Percentiles rank a stretch among this genome's conserved stretches.
Conservation (phyloP, 2,888 invertebrate genomes). For the Chalcosyrphus nemorum region DNA sequence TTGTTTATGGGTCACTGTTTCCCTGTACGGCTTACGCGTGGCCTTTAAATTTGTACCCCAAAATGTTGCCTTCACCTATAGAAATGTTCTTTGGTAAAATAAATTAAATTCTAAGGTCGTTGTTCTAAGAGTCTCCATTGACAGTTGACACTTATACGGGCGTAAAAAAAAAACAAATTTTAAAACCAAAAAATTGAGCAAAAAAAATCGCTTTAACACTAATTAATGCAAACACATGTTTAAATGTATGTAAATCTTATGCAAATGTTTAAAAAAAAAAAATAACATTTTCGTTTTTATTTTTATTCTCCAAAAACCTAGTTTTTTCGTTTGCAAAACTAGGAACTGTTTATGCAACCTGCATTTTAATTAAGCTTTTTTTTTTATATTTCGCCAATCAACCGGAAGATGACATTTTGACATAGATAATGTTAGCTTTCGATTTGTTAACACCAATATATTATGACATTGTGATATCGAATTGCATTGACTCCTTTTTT, state of each 20-base stretch:
- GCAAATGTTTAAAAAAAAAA: conserved; percentile 8
- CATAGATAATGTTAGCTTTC: background rate
- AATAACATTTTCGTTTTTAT: background rate
- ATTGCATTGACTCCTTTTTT: background rate
- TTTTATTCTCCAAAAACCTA: background rate
- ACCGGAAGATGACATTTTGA: conserved; percentile 9
- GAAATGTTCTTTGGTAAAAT: background rate
- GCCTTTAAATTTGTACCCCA: background rate
- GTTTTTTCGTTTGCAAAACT: background rate
- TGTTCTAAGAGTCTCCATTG: background rate
- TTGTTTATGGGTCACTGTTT: no score
- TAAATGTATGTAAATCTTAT: conserved; percentile 11
- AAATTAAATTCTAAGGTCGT: background rate
- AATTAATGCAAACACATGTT: conserved; percentile 1
- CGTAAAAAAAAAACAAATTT: background rate
- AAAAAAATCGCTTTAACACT: background rate
- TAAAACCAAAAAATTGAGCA: background rate
- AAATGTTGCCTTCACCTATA: background rate
- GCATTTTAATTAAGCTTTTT: conserved; percentile 14
- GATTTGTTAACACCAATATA: background rate
- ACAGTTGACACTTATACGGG: conserved; percentile 20
- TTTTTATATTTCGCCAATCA: background rate
- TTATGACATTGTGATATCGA: background rate
- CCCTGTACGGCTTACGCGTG: background rate
- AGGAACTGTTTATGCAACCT: conserved; percentile 2